Evolutionary conservation across 2,888 invertebrate genomes (phyloP), one percentile per base, ranked within the genome.

Genomic region (Agrilus biguttatus): DNA sequence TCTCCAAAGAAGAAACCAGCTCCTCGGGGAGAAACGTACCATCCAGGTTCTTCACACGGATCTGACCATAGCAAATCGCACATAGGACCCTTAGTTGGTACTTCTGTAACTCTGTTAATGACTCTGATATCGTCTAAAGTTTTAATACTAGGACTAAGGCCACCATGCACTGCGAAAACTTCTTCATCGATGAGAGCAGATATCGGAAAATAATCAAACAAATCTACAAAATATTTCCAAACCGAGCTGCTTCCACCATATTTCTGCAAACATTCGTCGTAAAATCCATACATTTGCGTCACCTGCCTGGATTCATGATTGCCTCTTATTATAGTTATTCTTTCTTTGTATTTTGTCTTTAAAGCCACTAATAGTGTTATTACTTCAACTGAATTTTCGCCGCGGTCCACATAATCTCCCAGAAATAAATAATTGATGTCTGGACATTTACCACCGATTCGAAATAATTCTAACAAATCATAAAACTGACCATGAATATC

Each of bases 401-500:
- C 95, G 72, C 95, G 84, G 74, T 95, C 95, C 53, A 95, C 95
- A 67, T 96, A 95, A 70, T 95, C 95, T 47, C 95, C 95, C 93
- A 96, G 92, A 70, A 93, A 93, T 61, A 93, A 28, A 28, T 28
- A 28, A 74, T 96, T 95, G 68, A 95, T 96, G 71, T 96, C 93
- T 48, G 95, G 95, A 50, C 91, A 91, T 66, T 88, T 84, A 51
- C 95, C 95, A 45, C 95, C 95, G 73, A 91, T 91, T 72, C 88
- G 83, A 75, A 95, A 95, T 60, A 95, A 71, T 70, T 95, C 95
- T 93, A 95, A 93, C 59, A 96, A 73, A 68, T 95, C 95, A 74
- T 96, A 93, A 71, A 96, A 96, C 75, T 95, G 95, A 4, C 95
- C 95, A 70, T 95, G 95, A 44, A 96, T 93, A 71, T 95, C 95